Evolutionary conservation across 2,797 vertebrate species (phyloP), one percentile per base, ranked within the genome.

Genomic region (Clarias pachynema): DNA sequence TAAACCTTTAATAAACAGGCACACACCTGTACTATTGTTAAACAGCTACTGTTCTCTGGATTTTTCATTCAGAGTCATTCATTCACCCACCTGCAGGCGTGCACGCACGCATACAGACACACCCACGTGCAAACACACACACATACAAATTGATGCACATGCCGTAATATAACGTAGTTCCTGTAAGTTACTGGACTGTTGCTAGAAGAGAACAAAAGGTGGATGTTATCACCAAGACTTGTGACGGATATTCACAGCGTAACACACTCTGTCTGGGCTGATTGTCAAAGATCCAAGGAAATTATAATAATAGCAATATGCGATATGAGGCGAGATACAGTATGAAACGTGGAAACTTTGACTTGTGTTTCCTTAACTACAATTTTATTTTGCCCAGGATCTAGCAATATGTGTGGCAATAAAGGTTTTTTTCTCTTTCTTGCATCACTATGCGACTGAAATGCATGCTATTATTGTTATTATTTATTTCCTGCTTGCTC

Each of bases 131-230:
- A 81, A 31, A 62, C 31, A 37, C 37, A 74, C 65, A 85, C 74
- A 73, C 70, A n/a, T n/a, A 88, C 89, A 88, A 53, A 53, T 3
- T 53, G 89, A 87, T 89, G 86, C 89, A 91, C 91, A 91, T 91
- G 87, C 56, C 60, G 9, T 89, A 86, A 87, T 78, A 60, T 83
- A 73, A 59, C 37, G 18, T 9, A 74, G 84, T 94, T 95, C 94
- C 94, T 94, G 94, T 90, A 89, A 75, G 91, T 88, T 90, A 91
- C 93, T 92, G 91, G 92, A 93, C 89, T 89, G 88, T 26, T 85
- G 90, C 63, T 83, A 80, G 1, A 87, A 90, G 92, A 90, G 95
- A 94, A 95, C 94, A 95, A 96, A 95, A 94, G 94, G 93, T 94
- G 94, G 95, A 95, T 95, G 79, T 96, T 94, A 90, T 91, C 78